These are phyloP conservation scores for Cnemophilus loriae DNA, from an alignment of 2,113 vertebrate genomes.

Conservation along the genomic window DNA sequence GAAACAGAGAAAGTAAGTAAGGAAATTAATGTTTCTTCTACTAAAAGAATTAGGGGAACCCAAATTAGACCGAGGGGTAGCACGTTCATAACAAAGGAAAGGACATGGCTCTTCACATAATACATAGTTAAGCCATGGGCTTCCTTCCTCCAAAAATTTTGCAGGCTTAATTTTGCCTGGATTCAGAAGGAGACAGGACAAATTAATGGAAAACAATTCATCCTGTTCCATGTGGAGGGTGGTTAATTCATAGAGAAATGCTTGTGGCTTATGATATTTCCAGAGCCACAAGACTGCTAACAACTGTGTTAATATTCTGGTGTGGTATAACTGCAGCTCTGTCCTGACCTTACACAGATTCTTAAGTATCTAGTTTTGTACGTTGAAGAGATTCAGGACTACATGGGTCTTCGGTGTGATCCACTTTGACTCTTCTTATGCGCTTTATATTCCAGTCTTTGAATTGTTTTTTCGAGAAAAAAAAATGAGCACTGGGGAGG, in stretches of 20 bases:
- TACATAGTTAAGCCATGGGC: accelerated
- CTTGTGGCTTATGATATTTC: background rate
- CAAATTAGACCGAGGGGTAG: background rate
- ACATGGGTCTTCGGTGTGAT: background rate
- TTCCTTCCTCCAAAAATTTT: background rate
- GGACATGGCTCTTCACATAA: background rate
- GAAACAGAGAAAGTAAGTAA: background rate
- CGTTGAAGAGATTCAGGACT: background rate
- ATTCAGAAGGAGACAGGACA: background rate
- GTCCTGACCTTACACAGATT: background rate
- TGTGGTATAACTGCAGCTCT: background rate
- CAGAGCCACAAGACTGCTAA: background rate
- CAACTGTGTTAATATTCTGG: background rate
- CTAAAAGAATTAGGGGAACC: background rate
- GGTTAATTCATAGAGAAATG: background rate
- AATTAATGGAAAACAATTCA: background rate
- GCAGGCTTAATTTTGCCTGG: background rate
- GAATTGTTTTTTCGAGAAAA: background rate
- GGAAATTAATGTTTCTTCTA: background rate
- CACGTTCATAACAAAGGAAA: background rate
- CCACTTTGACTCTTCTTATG: background rate
- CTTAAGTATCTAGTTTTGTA: background rate
- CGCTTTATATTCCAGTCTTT: background rate
- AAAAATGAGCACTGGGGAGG: background rate
- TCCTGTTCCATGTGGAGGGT: background rate